Base-by-base conservation (phyloP, 92 coral and sea anemone species). In the Palythoa grandiflora region DNA sequence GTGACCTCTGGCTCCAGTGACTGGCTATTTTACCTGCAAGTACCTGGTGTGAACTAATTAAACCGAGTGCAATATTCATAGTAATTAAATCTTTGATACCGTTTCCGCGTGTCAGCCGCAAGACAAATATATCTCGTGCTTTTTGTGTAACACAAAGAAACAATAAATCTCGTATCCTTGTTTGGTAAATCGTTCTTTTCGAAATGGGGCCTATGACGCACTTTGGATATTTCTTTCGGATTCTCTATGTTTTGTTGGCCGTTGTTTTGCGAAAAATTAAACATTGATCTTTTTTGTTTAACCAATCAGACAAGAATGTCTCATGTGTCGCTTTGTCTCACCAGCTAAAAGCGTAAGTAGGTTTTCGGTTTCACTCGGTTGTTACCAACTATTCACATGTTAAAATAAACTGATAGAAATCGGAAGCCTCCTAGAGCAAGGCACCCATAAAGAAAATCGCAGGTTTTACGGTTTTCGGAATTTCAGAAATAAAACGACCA, bases 331-430 rank as follows among this genome's bases (percentile, higher is more conserved):
- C 44, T 65, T 65, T 65, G 86, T 81, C 75, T 66, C 28, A 8
- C 80, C 51, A 63, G n/a, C 21, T 63, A 47, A 73, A 47, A 59
- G 40, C 66, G 12, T 3, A 16, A 16, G 15, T 60, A 63, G 75
- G 61, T 47, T 81, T 81, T 65, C 86, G 19, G 86, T 81, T 81
- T 81, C 75, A 68, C 72, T 60, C 11, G 9, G 66, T 11, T 61
- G 38, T 61, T 52, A 28, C n/a, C 63, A 52, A 53, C 1, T 8
- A 19, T 75, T 12, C 39, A 12, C 16, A 6, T 10, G 20, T 28
- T 28, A 28, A 28, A 77, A 21, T 21, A 50, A 47, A 15, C 12
- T 54, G 51, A 57, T 14, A 12, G 35, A 50, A 75, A n/a, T 44
- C 79, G 51, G 55, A 48, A 13, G 3, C 11, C 14, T 50, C 4